A percentile compares a stretch with the other conserved stretches of the same genome.
Evolutionary conservation across 2,888 invertebrate genomes (phyloP).

Genomic region (Tipula lateralis): DNA sequence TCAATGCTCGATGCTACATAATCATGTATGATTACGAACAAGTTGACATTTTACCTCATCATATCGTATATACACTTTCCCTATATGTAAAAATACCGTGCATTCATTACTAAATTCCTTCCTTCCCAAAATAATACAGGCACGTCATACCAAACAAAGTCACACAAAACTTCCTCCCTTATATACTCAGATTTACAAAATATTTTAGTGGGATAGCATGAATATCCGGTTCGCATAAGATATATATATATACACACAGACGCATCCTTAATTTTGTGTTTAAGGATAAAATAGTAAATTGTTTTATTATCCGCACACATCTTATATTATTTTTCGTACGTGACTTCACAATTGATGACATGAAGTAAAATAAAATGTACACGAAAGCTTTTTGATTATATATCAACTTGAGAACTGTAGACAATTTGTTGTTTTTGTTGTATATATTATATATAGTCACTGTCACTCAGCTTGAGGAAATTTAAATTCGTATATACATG

Average conservation of each 20-base stretch:
- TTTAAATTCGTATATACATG: not conserved
- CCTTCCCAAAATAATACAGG: not conserved
- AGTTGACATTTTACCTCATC: too few species aligned
- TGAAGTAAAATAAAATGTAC: not conserved
- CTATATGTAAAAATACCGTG: too few species aligned
- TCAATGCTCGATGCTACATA: too few species aligned
- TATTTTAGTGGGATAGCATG: not conserved
- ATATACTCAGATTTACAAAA: not conserved
- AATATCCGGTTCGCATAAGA: not conserved
- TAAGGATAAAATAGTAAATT: too few species aligned
- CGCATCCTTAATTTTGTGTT: not conserved
- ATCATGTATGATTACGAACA: too few species aligned
- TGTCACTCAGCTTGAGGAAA: not conserved
- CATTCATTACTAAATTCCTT: not conserved
- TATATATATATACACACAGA: not conserved
- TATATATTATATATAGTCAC: not conserved
- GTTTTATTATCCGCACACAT: not conserved
- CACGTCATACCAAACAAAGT: not conserved
- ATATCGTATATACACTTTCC: too few species aligned
- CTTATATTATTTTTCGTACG: not conserved
- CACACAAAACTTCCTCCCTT: not conserved
- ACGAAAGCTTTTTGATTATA: not conserved
- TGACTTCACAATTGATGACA: not conserved
- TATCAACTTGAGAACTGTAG: not conserved
- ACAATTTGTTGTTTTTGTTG: not conserved